Evolutionary conservation across 2,888 invertebrate genomes (phyloP).

Genomic region (Alviniconcha strummeri): DNA sequence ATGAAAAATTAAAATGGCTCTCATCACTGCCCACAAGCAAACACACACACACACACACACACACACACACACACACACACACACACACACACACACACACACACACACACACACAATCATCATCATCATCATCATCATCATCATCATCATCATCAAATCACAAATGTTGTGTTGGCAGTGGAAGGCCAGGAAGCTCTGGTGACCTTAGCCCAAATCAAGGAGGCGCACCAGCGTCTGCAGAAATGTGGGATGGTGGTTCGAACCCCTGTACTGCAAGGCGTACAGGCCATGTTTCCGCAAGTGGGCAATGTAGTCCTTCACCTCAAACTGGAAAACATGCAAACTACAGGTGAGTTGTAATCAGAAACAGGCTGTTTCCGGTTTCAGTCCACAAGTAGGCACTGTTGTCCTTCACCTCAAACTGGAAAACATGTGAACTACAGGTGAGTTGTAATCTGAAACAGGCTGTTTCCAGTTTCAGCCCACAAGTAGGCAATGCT

Average conservation of each 20-base stretch:
- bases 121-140: no score
- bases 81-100: no score
- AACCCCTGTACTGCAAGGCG: conserved; percentile 56
- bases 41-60: no score
- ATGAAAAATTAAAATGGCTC: no score
- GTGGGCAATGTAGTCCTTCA: conserved; percentile 49
- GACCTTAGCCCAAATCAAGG: conserved; percentile 48
- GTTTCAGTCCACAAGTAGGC: conserved; percentile 35
- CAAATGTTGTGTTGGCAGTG: neutral
- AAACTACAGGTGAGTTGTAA: conserved; percentile 54
- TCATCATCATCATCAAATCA: no score
- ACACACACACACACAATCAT: no score
- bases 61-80: no score
- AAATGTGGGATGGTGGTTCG: conserved; percentile 47
- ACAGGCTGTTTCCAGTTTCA: no score
- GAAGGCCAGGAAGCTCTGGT: conserved; percentile 38
- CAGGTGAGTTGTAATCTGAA: conserved; percentile 44
- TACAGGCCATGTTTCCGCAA: conserved; percentile 53
- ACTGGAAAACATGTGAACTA: conserved; percentile 62
- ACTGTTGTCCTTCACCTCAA: conserved; percentile 55
- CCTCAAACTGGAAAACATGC: conserved; percentile 65
- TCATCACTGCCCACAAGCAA: no score
- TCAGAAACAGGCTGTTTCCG: no score
- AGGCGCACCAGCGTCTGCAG: conserved; percentile 46
- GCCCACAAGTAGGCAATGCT: conserved; percentile 40